Evolutionary conservation across 1,140 invertebrate genomes (phyloP).

Genomic region (Hestina assimilis): DNA sequence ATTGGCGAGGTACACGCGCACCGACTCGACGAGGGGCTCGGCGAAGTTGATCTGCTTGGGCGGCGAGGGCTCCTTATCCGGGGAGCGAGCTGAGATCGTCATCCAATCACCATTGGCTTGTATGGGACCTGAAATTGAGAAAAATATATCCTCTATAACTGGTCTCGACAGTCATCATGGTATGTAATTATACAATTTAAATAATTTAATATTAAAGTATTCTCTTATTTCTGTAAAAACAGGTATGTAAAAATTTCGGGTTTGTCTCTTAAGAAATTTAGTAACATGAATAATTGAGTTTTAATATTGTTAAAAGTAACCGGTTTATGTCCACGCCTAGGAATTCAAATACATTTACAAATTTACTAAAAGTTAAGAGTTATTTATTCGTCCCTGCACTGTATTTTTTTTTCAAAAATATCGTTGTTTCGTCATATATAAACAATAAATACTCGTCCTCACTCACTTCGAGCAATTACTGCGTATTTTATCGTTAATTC

Average conservation of each 20-base stretch:
- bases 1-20: slow-evolving; percentile 71
- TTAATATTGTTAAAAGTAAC: not conserved
- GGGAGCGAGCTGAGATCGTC: slow-evolving; percentile 72
- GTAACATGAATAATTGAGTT: not conserved
- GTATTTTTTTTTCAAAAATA: no score
- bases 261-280: no score
- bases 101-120: slow-evolving; percentile 75
- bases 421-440: not conserved
- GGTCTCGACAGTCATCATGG: not conserved
- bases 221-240: no score
- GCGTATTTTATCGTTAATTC: slow-evolving; percentile 24
- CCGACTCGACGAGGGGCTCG: slow-evolving; percentile 73
- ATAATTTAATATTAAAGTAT: no score
- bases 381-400: no score
- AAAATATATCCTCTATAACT: not conserved
- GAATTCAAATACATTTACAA: not conserved
- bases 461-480: slow-evolving; percentile 7
- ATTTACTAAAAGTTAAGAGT: not conserved
- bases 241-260: no score
- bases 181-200: no score
- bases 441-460: not conserved
- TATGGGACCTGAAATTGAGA: slow-evolving; percentile 68
- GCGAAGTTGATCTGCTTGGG: slow-evolving; percentile 64
- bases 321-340: not conserved
- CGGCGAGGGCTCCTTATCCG: slow-evolving; percentile 62